A percentile compares a stretch with the other conserved stretches of the same genome.
Conservation (phyloP, 2,113 vertebrate genomes). For the Hyaena hyaena region DNA sequence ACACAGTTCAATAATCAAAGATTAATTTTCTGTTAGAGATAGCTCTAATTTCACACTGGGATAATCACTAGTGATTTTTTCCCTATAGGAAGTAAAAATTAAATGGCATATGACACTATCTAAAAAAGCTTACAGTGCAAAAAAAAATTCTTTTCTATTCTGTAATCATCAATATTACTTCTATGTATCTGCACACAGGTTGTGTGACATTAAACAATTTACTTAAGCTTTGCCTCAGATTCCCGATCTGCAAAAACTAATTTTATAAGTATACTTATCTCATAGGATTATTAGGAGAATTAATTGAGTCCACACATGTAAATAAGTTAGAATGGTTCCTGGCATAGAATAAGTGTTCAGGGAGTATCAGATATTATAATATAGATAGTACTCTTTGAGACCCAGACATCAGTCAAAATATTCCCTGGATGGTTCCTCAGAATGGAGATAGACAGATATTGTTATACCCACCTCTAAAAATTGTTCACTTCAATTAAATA, state of each 20-base stretch:
- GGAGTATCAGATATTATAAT: background rate
- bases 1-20: background rate
- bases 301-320: background rate
- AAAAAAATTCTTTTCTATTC: background rate
- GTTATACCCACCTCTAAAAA: background rate
- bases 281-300: background rate
- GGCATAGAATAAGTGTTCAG: background rate
- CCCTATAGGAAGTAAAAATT: background rate
- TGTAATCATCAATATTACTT: background rate
- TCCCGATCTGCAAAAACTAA: background rate
- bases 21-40: background rate
- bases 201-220: background rate
- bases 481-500: background rate
- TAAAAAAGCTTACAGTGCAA: background rate
- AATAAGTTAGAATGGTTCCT: background rate
- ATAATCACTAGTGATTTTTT: constrained; percentile 19
- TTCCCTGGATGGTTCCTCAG: background rate
- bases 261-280: constrained; percentile 8
- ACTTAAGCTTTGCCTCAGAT: background rate
- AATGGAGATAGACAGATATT: background rate
- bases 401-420: background rate
- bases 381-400: background rate
- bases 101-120: background rate
- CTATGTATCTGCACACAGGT: background rate
- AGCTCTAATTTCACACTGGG: background rate